These are phyloP conservation scores for Villa cingulata DNA, from an alignment of 2,888 invertebrate genomes.

Conservation along the genomic window DNA sequence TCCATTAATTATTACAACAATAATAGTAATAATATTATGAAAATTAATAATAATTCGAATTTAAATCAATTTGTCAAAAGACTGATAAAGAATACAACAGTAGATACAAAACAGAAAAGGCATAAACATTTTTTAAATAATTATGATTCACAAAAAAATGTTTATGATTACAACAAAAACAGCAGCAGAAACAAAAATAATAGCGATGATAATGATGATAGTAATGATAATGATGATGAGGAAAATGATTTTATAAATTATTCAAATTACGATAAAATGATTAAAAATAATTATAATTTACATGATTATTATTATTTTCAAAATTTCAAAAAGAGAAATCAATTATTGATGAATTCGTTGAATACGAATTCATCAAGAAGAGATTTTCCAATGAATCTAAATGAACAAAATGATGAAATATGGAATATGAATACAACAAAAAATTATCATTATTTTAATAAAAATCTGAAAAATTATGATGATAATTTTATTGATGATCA, in stretches of 20 bases:
- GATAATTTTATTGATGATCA: neutral
- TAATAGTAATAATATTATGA: too few species aligned
- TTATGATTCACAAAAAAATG: too few species aligned
- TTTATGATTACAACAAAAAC: too few species aligned
- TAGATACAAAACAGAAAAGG: too few species aligned
- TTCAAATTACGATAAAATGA: neutral
- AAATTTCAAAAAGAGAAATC: neutral
- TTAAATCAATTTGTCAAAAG: neutral
- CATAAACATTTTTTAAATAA: too few species aligned
- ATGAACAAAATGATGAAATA: neutral
- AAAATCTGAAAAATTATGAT: neutral
- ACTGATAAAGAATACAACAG: neutral
- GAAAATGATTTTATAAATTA: neutral
- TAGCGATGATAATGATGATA: neutral
- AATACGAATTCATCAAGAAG: neutral
- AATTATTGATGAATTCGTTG: neutral
- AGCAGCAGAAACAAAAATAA: neutral
- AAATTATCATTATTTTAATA: too few species aligned
- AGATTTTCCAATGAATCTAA: neutral
- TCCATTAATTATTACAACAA: too few species aligned
- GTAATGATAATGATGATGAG: neutral
- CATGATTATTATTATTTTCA: neutral
- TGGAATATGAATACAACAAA: too few species aligned
- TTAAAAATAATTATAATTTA: neutral
- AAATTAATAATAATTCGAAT: too few species aligned